phyloP scores from a whole-genome alignment of 2,888 invertebrate species.

The Cloeon dipterum region DNA sequence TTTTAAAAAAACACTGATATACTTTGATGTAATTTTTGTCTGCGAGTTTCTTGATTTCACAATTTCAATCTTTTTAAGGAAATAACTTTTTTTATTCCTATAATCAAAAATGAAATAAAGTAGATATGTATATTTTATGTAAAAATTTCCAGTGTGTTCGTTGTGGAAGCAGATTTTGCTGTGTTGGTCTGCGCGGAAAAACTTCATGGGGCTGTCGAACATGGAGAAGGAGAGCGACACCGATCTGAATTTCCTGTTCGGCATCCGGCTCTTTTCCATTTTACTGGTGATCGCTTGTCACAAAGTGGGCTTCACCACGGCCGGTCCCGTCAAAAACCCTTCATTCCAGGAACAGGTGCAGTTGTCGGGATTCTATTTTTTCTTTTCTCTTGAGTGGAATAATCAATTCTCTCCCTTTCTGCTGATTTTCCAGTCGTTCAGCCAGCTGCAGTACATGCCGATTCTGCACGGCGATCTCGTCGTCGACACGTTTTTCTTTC shows the following conservation, averaged over 20 bases:
- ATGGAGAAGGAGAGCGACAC: neutral
- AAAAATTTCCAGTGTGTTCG: too few relatives aligned
- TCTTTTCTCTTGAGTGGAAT: too few relatives aligned
- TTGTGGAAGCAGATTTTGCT: too few relatives aligned
- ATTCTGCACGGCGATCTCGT: constrained; percentile 35
- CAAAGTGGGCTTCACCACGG: constrained; percentile 25
- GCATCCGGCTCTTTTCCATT: constrained; percentile 29
- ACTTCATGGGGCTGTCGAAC: constrained; percentile 16
- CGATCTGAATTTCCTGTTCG: constrained; percentile 20
- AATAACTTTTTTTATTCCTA: too few relatives aligned
- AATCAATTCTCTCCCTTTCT: neutral
- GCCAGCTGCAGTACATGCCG: constrained; percentile 18
- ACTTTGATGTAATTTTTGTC: too few relatives aligned
- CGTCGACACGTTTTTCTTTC: constrained; percentile 37
- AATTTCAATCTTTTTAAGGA: too few relatives aligned
- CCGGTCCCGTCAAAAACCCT: constrained; percentile 28
- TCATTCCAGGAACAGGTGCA: neutral
- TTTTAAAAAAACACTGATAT: too few relatives aligned
- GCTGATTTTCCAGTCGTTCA: constrained; percentile 10
- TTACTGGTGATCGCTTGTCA: constrained; percentile 30
- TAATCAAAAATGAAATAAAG: too few relatives aligned
- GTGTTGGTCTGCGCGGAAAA: constrained; percentile 15
- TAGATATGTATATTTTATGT: too few relatives aligned
- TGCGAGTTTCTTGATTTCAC: too few relatives aligned
- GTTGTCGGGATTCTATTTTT: too few relatives aligned